A percentile compares a stretch with the other conserved stretches of the same genome.
These are phyloP conservation scores for Oscarella lobularis DNA, from an alignment of 37 sponge, comb jelly and placozoan species.

Conservation along the genomic window DNA sequence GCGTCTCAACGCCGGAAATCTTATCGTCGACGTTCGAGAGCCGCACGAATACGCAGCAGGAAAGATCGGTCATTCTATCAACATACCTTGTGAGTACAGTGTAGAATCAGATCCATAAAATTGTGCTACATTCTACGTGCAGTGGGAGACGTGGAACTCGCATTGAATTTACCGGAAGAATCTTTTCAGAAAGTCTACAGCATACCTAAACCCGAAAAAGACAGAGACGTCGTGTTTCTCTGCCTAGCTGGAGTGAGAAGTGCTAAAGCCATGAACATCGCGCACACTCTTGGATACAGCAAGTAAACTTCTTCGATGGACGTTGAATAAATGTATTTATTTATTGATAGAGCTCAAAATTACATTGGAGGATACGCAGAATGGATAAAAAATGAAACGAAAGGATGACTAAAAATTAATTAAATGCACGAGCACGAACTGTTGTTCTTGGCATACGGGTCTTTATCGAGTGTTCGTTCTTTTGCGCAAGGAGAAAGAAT, in stretches of 20 bases:
- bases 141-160: conserved; percentile 65
- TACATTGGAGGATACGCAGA: conserved; percentile 43
- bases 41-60: conserved; percentile 48
- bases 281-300: conserved; percentile 48
- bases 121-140: background rate
- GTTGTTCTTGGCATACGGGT: no score
- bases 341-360: conserved; percentile 34
- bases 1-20: background rate
- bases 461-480: no score
- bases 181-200: conserved; percentile 38
- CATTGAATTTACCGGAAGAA: conserved; percentile 26
- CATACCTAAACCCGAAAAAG: conserved; percentile 23
- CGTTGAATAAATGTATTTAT: background rate
- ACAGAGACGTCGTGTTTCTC: conserved; percentile 50
- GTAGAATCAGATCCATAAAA: background rate
- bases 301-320: conserved; percentile 20
- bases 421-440: no score
- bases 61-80: conserved; percentile 37
- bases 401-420: background rate
- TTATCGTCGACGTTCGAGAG: conserved; percentile 76
- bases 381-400: conserved; percentile 21
- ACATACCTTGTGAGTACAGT: conserved; percentile 50
- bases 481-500: no score
- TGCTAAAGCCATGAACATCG: conserved; percentile 40
- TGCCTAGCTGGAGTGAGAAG: conserved; percentile 63